Conservation (phyloP, 64 coral and sea anemone species). For the Actinia equina region DNA sequence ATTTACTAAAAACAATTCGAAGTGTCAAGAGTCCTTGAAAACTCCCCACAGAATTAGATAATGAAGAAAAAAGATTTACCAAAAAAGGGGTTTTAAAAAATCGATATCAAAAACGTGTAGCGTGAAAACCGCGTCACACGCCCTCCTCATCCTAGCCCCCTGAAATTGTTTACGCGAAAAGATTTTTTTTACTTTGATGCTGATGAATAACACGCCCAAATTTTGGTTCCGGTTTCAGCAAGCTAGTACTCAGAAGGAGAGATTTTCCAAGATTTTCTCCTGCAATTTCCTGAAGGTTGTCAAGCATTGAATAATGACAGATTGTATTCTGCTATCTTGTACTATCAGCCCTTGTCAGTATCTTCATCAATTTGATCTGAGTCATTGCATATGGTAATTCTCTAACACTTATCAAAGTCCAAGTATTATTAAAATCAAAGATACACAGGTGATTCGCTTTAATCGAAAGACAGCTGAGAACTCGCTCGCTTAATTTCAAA, state of each 20-base stretch:
- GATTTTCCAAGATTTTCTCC: not conserved
- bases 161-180: not conserved
- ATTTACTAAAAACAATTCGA: not conserved
- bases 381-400: slow-evolving; percentile 7
- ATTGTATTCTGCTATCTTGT: not conserved
- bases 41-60: not conserved
- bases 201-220: not conserved
- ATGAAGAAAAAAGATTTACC: not conserved
- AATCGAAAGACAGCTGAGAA: not conserved
- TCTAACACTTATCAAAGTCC: not conserved
- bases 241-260: not conserved
- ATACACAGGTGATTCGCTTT: slow-evolving; percentile 9
- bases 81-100: not conserved
- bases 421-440: slow-evolving; percentile 35
- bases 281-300: slow-evolving; percentile 12
- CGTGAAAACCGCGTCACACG: not conserved
- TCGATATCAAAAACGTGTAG: slow-evolving; percentile 7
- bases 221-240: not conserved
- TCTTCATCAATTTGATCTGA: not conserved
- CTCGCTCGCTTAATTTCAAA: slow-evolving; percentile 8
- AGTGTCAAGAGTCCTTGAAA: not conserved
- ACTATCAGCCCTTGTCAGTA: not conserved
- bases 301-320: slow-evolving; percentile 6
- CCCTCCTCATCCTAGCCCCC: not conserved
- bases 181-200: not conserved